Conservation (phyloP, 1,140 invertebrate genomes). For the Drosophila asahinai region DNA sequence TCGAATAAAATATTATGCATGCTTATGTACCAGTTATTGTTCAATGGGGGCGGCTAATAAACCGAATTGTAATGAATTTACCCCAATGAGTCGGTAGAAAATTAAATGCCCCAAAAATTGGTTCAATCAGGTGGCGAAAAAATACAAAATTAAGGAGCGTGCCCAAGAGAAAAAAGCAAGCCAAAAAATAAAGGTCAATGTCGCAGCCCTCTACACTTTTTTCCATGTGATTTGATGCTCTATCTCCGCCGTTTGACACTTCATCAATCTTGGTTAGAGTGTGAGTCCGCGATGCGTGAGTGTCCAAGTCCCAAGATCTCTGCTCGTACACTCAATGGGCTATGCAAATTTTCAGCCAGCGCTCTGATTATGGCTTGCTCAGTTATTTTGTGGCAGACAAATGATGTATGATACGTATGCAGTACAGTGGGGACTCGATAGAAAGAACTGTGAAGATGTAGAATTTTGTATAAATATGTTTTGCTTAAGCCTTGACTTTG, state of each 20-base stretch:
- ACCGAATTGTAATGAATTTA: slow-evolving; percentile 51
- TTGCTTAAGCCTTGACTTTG: no score
- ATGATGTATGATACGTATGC: slow-evolving; percentile 26
- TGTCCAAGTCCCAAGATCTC: slow-evolving; percentile 21
- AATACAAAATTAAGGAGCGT: slow-evolving; percentile 20
- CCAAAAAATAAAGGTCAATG: slow-evolving; percentile 73
- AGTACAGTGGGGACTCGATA: slow-evolving; percentile 16
- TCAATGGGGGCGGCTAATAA: slow-evolving; percentile 60
- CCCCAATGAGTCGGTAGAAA: slow-evolving; percentile 70
- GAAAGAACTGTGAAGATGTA: background rate
- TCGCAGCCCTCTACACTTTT: slow-evolving; percentile 29
- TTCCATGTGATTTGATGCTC: slow-evolving; percentile 21
- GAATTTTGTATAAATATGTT: background rate
- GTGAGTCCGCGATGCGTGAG: slow-evolving; percentile 42
- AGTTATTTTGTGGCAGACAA: slow-evolving; percentile 9
- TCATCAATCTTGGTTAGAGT: slow-evolving; percentile 56
- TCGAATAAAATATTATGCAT: slow-evolving; percentile 33
- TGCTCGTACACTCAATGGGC: slow-evolving; percentile 18
- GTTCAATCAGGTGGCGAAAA: slow-evolving; percentile 48
- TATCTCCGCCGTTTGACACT: slow-evolving; percentile 64
- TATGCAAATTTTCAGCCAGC: slow-evolving; percentile 58
- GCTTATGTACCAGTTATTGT: slow-evolving; percentile 57
- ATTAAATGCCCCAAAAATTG: slow-evolving; percentile 42
- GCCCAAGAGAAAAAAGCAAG: slow-evolving; percentile 11
- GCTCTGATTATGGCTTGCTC: slow-evolving; percentile 50